Evolutionary conservation across 1,140 invertebrate genomes (phyloP), one percentile per base, ranked within the genome.

Genomic region (Euglossa dilemma): DNA sequence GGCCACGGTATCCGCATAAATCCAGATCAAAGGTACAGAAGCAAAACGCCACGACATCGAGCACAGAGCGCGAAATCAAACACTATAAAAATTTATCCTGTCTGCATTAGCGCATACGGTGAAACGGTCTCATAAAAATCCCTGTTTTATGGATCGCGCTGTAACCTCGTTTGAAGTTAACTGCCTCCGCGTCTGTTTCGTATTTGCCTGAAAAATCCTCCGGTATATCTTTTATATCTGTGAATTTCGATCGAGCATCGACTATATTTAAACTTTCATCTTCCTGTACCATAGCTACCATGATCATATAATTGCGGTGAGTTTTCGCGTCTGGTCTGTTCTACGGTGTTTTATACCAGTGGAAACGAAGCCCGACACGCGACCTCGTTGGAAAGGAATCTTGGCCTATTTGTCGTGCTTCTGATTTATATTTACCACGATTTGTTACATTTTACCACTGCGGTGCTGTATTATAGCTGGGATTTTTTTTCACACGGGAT

Each of bases 91-190:
- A 20, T 59, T 61, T 56, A 52, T 23, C 36, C 54, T 36, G 14
- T 57, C 52, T 70, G 66, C 25, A 70, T 70, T 50, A 70, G 25
- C 71, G 9, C 36, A n/a, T 36, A 23, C n/a, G 0, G 18, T 18
- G 61, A 28, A 18, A 67, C 14, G 45, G 45, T 47, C 36, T 61
- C 50, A 18, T 75, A 75, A 75, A 75, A 75, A 54, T 61, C 0
- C 73, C 0, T 9, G 43, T 50, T 75, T 61, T 75, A 75, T 61
- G 20, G 45, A 75, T 74, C 50, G 25, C 18, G 25, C 57, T 14
- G 25, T 75, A 75, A 28, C 9, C 20, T 50, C 16, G 56, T 47
- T 50, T 61, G 73, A 75, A 75, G 45, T 47, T 63, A 75, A 52
- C 57, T 61, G 50, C 43, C 43, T 28, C 12, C 7, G 36, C 43